A percentile compares a stretch with the other conserved stretches of the same genome.
phyloP scores from a whole-genome alignment of 1,140 invertebrate species.

The Drosophila baimaii region DNA sequence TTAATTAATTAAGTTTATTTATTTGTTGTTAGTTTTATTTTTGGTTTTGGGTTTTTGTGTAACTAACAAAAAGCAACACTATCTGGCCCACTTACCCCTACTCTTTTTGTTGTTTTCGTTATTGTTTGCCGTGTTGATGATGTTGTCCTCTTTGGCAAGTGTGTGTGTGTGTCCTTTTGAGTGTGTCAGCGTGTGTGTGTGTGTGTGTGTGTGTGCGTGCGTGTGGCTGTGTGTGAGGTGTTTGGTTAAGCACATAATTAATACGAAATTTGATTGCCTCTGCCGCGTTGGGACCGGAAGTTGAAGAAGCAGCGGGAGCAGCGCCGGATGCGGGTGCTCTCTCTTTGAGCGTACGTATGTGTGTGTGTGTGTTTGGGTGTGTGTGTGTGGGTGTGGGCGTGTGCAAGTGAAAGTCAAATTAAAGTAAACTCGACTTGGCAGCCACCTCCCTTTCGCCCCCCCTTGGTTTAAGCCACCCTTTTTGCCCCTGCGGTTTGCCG shows the following conservation, averaged over 20 bases:
- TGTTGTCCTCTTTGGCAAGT: conserved; percentile 25
- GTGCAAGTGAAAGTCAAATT: conserved; percentile 68
- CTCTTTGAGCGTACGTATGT: neutral
- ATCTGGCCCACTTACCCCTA: neutral
- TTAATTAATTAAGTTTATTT: too few relatives aligned
- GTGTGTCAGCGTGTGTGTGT: neutral
- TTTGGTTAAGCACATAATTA: conserved; percentile 82
- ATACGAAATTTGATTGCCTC: conserved; percentile 81
- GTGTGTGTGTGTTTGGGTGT: neutral
- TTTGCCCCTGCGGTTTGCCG: conserved; percentile 63
- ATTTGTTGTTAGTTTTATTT: neutral
- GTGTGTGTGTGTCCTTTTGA: conserved; percentile 8
- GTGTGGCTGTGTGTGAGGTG: conserved; percentile 53
- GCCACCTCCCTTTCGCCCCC: neutral
- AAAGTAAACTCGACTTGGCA: conserved; percentile 70
- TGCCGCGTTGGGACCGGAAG: conserved; percentile 71
- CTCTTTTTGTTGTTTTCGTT: conserved; percentile 3
- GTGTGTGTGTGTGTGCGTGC: conserved; percentile 10
- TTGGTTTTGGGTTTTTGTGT: too few relatives aligned
- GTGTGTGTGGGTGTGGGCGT: neutral
- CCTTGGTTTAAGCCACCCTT: too few relatives aligned
- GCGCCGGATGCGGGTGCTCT: conserved; percentile 40
- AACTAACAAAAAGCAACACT: neutral
- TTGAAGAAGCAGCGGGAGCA: conserved; percentile 20
- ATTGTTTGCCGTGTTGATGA: conserved; percentile 41